These are phyloP conservation scores for Hartigia nigra DNA, from an alignment of 2,888 invertebrate genomes.

Conservation along the genomic window DNA sequence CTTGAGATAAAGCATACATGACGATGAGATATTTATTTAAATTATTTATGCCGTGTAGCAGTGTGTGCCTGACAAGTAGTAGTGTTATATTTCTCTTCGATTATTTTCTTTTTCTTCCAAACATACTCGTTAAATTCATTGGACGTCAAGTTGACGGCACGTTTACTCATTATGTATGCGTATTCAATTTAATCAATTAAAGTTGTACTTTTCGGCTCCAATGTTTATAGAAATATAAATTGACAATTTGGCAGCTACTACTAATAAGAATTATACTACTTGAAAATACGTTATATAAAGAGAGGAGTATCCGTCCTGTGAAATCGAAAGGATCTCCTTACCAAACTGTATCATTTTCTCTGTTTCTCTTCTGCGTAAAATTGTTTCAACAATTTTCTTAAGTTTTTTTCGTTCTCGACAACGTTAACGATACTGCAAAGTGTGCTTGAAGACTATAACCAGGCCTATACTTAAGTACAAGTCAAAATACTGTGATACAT, in stretches of 20 bases:
- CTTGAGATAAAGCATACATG: slow-evolving; percentile 15
- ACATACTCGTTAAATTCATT: background rate
- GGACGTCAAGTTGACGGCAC: background rate
- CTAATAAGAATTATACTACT: slow-evolving; percentile 10
- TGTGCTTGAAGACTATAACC: slow-evolving; percentile 2
- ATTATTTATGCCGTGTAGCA: slow-evolving; percentile 25
- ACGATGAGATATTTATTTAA: slow-evolving; percentile 23
- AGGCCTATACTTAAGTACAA: background rate
- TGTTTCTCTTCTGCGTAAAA: background rate
- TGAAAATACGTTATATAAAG: background rate
- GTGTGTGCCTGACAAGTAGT: slow-evolving; percentile 20
- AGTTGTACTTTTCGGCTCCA: slow-evolving; percentile 33
- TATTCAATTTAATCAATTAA: background rate
- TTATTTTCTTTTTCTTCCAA: slow-evolving; percentile 1
- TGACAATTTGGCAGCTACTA: slow-evolving; percentile 39
- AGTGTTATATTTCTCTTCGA: slow-evolving; percentile 14
- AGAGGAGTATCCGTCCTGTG: background rate
- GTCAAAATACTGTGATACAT: slow-evolving; percentile 12
- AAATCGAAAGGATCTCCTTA: background rate
- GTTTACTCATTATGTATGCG: background rate
- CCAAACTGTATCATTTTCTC: background rate
- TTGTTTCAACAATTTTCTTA: background rate
- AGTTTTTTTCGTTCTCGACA: slow-evolving; percentile 1
- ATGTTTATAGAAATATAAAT: slow-evolving; percentile 58
- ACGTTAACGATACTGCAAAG: background rate